Percentiles rank a stretch among this genome's conserved stretches.
Conservation (phyloP, 2,113 vertebrate genomes). For the Calonectris borealis region DNA sequence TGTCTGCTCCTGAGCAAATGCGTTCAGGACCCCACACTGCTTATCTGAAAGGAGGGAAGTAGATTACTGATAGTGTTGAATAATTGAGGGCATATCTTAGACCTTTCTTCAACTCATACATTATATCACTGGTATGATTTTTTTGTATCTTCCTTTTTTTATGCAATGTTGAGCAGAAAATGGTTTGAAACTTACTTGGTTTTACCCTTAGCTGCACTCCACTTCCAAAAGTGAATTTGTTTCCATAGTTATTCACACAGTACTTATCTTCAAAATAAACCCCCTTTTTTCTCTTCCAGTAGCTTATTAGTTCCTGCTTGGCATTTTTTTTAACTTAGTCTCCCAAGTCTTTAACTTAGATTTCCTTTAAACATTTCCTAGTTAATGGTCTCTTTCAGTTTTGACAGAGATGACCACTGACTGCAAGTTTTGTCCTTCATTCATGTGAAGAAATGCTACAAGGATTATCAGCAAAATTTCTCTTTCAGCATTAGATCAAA, state of each 20-base stretch:
- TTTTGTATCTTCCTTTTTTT: background rate
- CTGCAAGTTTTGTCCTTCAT: background rate
- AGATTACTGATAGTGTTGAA: background rate
- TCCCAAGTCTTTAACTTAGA: background rate
- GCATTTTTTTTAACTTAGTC: background rate
- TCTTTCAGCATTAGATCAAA: background rate
- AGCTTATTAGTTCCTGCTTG: background rate
- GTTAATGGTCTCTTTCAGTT: background rate
- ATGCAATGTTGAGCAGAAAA: background rate
- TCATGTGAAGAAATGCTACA: background rate
- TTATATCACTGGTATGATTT: background rate
- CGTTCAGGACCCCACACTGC: fast-evolving
- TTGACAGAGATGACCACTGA: background rate
- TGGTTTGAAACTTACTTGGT: background rate
- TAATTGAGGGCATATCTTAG: background rate
- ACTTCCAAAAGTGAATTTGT: background rate
- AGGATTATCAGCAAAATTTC: background rate
- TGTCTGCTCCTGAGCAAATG: background rate
- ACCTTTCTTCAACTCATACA: background rate
- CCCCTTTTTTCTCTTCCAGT: background rate
- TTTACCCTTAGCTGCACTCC: background rate
- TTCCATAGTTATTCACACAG: background rate
- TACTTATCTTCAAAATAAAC: background rate
- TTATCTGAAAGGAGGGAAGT: background rate
- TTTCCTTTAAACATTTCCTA: background rate